These are phyloP conservation scores for Jordanella pulchra DNA, from an alignment of 2,797 vertebrate species.

Conservation along the genomic window DNA sequence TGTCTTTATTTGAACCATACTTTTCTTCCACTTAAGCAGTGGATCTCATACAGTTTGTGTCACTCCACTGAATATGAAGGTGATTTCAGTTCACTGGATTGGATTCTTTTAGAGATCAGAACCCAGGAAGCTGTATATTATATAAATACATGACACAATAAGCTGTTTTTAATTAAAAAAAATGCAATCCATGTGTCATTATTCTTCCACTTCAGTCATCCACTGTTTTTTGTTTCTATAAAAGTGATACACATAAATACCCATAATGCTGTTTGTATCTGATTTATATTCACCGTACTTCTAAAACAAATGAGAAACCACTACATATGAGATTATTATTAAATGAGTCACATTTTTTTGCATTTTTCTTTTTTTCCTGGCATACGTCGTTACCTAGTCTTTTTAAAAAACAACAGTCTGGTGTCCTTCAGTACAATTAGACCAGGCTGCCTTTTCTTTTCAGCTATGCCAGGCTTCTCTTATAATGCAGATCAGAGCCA, in stretches of 20 bases:
- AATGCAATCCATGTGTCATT: background rate
- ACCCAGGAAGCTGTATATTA: background rate
- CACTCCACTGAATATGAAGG: background rate
- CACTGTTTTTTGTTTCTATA: background rate
- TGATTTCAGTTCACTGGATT: background rate
- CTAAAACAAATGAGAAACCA: background rate
- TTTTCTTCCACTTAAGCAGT: background rate
- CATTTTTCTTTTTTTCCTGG: background rate
- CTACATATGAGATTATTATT: background rate
- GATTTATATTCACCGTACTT: too few relatives aligned
- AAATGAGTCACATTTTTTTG: background rate
- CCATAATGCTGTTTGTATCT: too few relatives aligned
- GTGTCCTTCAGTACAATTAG: conserved; percentile 43
- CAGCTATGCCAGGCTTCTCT: conserved; percentile 47
- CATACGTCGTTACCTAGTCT: background rate
- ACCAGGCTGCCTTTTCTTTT: conserved; percentile 26
- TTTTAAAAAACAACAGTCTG: conserved; percentile 2
- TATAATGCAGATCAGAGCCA: conserved; percentile 63
- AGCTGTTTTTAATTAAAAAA: background rate
- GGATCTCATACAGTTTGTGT: too few relatives aligned
- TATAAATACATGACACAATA: too few relatives aligned
- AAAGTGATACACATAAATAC: background rate
- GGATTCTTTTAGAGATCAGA: background rate
- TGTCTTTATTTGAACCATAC: background rate
- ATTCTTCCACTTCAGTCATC: background rate